Percentiles rank a stretch among this genome's conserved stretches.
Conservation (phyloP, 2,113 vertebrate species). For the Odontesthes bonariensis region DNA sequence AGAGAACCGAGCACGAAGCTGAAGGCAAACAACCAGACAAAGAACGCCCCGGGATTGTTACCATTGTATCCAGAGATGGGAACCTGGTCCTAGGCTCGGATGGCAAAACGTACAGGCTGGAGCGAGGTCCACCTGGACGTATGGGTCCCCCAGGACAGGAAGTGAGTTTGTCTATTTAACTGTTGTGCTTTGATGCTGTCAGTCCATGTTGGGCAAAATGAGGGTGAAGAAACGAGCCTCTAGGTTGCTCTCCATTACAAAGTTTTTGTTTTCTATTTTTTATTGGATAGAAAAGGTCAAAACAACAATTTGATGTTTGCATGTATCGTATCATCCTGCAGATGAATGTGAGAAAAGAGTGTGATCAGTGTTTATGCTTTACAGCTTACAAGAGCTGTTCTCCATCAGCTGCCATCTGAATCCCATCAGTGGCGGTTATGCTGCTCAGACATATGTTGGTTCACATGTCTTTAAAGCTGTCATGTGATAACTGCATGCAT, state of each 20-base stretch:
- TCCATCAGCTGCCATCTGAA: constrained; percentile 62
- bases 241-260: no score
- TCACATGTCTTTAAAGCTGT: constrained; percentile 56
- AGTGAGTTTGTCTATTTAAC: constrained; percentile 74
- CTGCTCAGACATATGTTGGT: constrained; percentile 43
- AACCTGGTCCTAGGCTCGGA: constrained; percentile 44
- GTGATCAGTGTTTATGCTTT: constrained; percentile 41
- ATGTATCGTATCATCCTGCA: constrained; percentile 4
- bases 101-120: constrained; percentile 57
- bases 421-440: constrained; percentile 46
- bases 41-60: constrained; percentile 29
- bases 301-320: neutral
- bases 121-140: constrained; percentile 76
- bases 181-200: neutral
- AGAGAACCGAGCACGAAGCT: neutral
- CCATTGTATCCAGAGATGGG: constrained; percentile 38
- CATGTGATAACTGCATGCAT: constrained; percentile 1
- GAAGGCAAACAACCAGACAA: constrained; percentile 4
- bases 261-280: no score
- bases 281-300: no score
- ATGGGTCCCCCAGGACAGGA: constrained; percentile 82
- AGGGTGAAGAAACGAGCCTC: neutral
- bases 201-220: neutral
- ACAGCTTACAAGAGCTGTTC: constrained; percentile 50
- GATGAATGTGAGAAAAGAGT: constrained; percentile 9